A percentile compares a stretch with the other conserved stretches of the same genome.
Evolutionary conservation across 2,797 vertebrate species (phyloP).

Genomic region (Siniperca scherzeri): DNA sequence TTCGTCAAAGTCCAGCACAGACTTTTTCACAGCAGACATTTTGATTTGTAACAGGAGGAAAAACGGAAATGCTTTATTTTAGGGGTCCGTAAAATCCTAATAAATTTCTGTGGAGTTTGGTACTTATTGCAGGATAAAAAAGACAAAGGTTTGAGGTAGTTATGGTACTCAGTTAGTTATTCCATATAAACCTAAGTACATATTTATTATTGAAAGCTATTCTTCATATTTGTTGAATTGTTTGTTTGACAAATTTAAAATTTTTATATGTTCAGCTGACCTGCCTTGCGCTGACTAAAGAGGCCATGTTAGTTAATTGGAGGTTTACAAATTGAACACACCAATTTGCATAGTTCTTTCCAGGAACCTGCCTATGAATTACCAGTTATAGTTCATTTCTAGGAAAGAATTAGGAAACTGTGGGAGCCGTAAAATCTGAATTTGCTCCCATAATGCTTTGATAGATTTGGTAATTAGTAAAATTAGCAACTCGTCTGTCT

Average conservation of each 20-base stretch:
- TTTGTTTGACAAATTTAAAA: not conserved
- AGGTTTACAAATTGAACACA: not conserved
- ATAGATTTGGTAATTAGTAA: not conserved
- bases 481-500: not conserved
- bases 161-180: not conserved
- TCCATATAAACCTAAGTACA: not conserved
- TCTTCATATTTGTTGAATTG: not conserved
- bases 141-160: not conserved
- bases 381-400: not conserved
- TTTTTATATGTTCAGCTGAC: not conserved
- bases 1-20: not conserved
- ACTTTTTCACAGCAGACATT: not conserved
- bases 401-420: not conserved
- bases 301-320: not conserved
- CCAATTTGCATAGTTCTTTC: not conserved
- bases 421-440: not conserved
- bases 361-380: not conserved
- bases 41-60: not conserved
- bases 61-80: not conserved
- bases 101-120: not conserved
- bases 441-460: conserved; percentile 1
- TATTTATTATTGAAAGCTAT: not conserved
- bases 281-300: not conserved
- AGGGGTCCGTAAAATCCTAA: not conserved
- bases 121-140: not conserved